Percentiles rank a stretch among this genome's conserved stretches.
These are phyloP conservation scores for Chionodraco myersi DNA, from an alignment of 2,113 vertebrate species.

Conservation along the genomic window DNA sequence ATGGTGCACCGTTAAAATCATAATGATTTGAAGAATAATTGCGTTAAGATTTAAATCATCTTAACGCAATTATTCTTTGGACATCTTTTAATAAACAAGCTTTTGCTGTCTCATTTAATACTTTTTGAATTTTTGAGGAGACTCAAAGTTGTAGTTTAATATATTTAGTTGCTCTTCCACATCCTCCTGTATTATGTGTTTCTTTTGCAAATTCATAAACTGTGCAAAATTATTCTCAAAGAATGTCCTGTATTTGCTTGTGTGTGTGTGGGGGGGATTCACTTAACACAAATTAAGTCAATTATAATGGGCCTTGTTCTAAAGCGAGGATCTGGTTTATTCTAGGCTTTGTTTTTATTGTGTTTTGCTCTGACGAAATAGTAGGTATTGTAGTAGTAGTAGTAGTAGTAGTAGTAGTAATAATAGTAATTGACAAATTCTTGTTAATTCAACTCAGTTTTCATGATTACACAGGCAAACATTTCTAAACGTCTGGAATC, in stretches of 20 bases:
- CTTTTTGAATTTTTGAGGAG: neutral
- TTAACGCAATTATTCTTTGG: neutral
- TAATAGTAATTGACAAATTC: neutral
- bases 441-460: constrained; percentile 12
- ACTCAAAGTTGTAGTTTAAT: constrained; percentile 24
- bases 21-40: too few relatives aligned
- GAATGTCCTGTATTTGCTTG: neutral
- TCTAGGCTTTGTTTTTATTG: neutral
- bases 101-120: neutral
- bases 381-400: too few relatives aligned
- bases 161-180: constrained; percentile 80
- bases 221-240: neutral
- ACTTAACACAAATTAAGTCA: neutral
- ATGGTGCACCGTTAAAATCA: neutral
- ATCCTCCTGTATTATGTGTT: constrained; percentile 62
- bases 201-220: neutral
- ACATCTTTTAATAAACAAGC: neutral
- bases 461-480: constrained; percentile 36
- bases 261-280: neutral
- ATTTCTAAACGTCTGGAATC: constrained; percentile 30
- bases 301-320: constrained; percentile 17
- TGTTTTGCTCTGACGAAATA: constrained; percentile 35
- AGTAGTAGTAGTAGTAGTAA: too few relatives aligned
- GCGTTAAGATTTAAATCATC: neutral
- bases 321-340: neutral